Evolutionary conservation across 2,888 invertebrate genomes (phyloP).

Genomic region (Slavum lentiscoides): DNA sequence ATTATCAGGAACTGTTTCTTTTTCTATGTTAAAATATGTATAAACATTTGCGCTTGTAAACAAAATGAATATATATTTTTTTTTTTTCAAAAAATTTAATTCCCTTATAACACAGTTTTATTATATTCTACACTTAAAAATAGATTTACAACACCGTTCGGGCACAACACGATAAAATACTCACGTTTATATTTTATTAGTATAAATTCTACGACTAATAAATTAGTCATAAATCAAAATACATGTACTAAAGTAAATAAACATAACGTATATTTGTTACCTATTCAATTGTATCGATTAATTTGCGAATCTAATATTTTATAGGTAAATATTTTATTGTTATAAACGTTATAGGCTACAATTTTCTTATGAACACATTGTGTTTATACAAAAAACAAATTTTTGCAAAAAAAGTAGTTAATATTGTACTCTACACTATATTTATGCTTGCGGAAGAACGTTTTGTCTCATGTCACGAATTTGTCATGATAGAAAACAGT

Average conservation of each 20-base stretch:
- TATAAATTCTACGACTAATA: neutral
- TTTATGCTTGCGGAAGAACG: too few species aligned
- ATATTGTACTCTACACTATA: neutral
- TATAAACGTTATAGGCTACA: too few species aligned
- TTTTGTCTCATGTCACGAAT: too few species aligned
- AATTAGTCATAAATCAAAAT: too few species aligned
- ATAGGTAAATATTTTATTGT: too few species aligned
- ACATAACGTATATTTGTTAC: too few species aligned
- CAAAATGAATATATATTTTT: neutral
- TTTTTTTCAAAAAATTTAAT: neutral
- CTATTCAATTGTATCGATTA: too few species aligned
- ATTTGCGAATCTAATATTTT: too few species aligned
- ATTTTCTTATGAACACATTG: neutral
- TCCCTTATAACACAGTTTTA: neutral
- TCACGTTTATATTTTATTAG: conserved; percentile 10
- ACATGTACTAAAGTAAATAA: too few species aligned
- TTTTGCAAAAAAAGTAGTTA: neutral
- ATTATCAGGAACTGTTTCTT: conserved; percentile 10
- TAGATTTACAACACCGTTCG: conserved; percentile 8
- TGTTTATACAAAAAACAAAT: neutral
- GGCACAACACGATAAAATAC: neutral
- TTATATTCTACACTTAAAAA: conserved; percentile 8
- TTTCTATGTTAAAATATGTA: conserved; percentile 9
- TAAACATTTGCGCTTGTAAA: conserved; percentile 1
- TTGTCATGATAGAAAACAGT: neutral